Evolutionary conservation across 2,797 vertebrate genomes (phyloP), one percentile per base, ranked within the genome.

Genomic region (Sciurus vulgaris): DNA sequence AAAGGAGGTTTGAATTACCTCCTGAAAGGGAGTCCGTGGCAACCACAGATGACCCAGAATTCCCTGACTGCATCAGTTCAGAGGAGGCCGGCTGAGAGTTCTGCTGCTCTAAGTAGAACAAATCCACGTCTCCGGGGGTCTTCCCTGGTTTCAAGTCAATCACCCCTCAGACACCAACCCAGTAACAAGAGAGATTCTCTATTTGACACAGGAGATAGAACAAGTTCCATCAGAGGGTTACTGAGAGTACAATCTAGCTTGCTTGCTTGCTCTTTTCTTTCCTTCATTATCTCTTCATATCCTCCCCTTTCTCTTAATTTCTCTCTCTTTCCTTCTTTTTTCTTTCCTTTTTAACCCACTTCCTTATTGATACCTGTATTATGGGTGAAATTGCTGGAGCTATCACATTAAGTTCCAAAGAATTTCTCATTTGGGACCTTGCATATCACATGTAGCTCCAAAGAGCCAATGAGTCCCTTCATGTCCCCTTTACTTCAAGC

Each of bases 401-500:
- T 67, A 73, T 74, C 73, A 63, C 70, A 92, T 86, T 91, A 82
- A 83, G 82, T 93, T 92, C 65, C 82, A 41, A 41, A 82, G 63
- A 79, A 73, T 82, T 87, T 85, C 91, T 96, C 84, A 56, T 81
- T 51, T 83, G 91, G 76, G 90, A 90, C 41, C 41, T 70, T 84
- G 47, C 28, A 35, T 87, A 49, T 91, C 78, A 96, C 86, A 89
- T 4, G 65, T 41, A 88, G 38, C 51, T 93, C 83, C 88, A 78
- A 89, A 94, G 84, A 63, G 85, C 44, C 86, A 38, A 30, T 24
- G 47, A 69, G 69, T 95, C 84, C 73, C 82, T 96, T 89, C 76
- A 91, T 56, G 38, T 85, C 54, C 49, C 72, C 76, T 97, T 95
- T 92, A 94, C 88, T 89, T 79, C 70, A 91, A 86, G 41, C 93